Base-by-base conservation (phyloP, 2,888 invertebrate genomes). In the Acrobeloides nanus region DNA sequence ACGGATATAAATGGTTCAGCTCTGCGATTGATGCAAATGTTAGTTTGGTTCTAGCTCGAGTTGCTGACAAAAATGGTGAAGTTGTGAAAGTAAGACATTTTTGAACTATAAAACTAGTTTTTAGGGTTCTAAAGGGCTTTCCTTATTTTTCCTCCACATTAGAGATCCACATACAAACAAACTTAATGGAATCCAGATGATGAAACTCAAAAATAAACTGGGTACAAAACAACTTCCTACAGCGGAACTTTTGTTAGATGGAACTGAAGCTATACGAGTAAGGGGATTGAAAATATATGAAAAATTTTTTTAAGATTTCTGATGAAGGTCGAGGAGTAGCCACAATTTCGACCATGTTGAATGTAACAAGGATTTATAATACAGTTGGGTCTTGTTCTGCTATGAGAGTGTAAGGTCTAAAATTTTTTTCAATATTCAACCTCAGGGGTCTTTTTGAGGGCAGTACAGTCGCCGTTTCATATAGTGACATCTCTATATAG, bases 1-100 rank as follows among this genome's bases (percentile, higher is more conserved):
- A 78, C 66, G 81, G 81, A 10, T 80, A 79, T 73, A 81, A 81
- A 64, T 81, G 80, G 80, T 81, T 81, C 68, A 78, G 79, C 29
- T 80, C 80, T 2, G 81, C 81, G 12, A 78, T 80, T 8, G 81
- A 81, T 68, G 75, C 80, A 4, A 78, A 81, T 61, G 78, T 81
- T 66, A 72, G 79, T 2, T 72, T 81, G 45, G 80, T 80, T 2
- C 64, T 81, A 48, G 81, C 80, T 1, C n/a, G n/a, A n/a, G n/a
- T n/a, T n/a, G n/a, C n/a, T n/a, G n/a, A n/a, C n/a, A n/a, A n/a
- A n/a, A n/a, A n/a, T n/a, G n/a, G n/a, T n/a, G n/a, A n/a, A n/a
- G n/a, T n/a, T n/a, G n/a, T n/a, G n/a, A n/a, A n/a, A n/a, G n/a
- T n/a, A n/a, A n/a, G n/a, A n/a, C n/a, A n/a, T n/a, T n/a, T n/a